Conservation (phyloP, 2,113 vertebrate genomes). For the Castor canadensis region DNA sequence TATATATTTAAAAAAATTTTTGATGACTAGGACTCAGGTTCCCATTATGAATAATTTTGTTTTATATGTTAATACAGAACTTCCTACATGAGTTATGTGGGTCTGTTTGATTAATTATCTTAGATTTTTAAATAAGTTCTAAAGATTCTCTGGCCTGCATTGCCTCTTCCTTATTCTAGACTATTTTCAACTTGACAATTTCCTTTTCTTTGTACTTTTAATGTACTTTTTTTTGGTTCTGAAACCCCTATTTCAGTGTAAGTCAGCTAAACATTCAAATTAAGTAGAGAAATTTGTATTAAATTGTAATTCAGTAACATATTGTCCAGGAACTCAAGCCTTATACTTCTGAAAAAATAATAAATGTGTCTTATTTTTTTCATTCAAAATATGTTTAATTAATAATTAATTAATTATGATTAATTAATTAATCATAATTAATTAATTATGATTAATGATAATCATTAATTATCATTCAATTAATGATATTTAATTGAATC, state of each 20-base stretch:
- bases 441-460: no score
- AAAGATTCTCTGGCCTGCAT: background rate
- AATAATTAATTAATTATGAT: background rate
- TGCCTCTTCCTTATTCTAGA: background rate
- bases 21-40: constrained; percentile 43
- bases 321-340: constrained; percentile 10
- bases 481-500: background rate
- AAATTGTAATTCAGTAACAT: constrained; percentile 8
- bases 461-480: no score
- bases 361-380: background rate
- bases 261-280: constrained; percentile 39
- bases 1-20: constrained; percentile 41
- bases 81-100: constrained; percentile 14
- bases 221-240: background rate
- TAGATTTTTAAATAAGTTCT: constrained; percentile 27
- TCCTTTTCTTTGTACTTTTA: background rate
- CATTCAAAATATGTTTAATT: constrained; percentile 1
- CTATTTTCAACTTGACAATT: constrained; percentile 40
- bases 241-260: background rate
- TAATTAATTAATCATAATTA: no score
- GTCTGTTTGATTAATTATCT: constrained; percentile 61
- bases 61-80: constrained; percentile 37
- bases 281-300: background rate
- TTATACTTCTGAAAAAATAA: constrained; percentile 11
- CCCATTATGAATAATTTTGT: constrained; percentile 48